Base-by-base conservation (phyloP, 2,113 vertebrate genomes). In the Uria lomvia region DNA sequence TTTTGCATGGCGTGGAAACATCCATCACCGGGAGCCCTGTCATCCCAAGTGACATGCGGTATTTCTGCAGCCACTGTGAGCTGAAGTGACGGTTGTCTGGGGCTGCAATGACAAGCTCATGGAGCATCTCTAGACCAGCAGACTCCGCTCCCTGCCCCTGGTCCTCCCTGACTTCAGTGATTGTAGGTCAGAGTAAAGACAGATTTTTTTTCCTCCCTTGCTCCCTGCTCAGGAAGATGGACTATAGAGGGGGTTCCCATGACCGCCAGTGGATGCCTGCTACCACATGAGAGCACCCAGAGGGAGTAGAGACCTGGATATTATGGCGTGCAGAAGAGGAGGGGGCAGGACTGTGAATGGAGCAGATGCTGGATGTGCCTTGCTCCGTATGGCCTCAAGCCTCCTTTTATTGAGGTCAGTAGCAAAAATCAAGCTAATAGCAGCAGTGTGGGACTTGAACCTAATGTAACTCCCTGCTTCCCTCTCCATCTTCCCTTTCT, bases 61-160 rank as follows among this genome's bases (percentile, higher is more conserved):
- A 91, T 91, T 94, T 89, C 67, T 81, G 62, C 91, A 85, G 83
- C 15, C 8, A 82, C 89, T 6, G 17, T 78, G 80, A 97, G 59
- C 77, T 72, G 89, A 94, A 96, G 77, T 77, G 84, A 73, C 0
- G 21, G n/a, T 40, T 89, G 71, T 90, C 77, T 73, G 53, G 20
- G 45, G 58, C 62, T 6, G 2, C 29, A 81, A 78, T 20, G 65
- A 94, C 76, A 72, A 81, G n/a, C 65, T 85, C 49, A 56, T 36
- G 76, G 77, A 65, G 70, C 58, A 87, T 42, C 89, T 85, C 73
- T 71, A 47, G 68, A 85, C 65, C 70, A 50, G 70, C 49, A 76
- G 56, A 47, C 52, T 70, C 86, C 2, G 3, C 59, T 95, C 66
- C 75, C 85, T 86, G 96, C 55, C 56, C 32, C 70, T 83, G 93